phyloP scores from a whole-genome alignment of 2,797 vertebrate genomes.

The Rhinophrynus dorsalis region DNA sequence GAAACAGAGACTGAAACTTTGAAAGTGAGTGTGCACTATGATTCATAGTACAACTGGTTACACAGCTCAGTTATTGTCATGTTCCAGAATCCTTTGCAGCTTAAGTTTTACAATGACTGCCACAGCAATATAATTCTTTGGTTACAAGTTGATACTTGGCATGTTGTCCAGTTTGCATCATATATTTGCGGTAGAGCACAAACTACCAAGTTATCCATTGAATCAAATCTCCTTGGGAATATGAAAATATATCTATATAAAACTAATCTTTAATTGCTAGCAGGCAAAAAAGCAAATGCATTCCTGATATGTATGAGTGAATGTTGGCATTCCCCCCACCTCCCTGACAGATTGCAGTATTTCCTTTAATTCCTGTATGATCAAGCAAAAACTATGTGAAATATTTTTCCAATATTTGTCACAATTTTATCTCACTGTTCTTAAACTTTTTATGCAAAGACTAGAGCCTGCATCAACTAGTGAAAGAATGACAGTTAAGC shows the following conservation, averaged over 20 bases:
- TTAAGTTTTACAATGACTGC: constrained; percentile 14
- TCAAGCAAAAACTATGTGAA: constrained; percentile 17
- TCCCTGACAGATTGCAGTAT: constrained; percentile 7
- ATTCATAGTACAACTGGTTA: too few species aligned
- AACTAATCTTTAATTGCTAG: constrained; percentile 31
- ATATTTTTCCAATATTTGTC: constrained; percentile 18
- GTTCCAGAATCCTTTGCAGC: too few species aligned
- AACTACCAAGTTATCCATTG: constrained; percentile 30
- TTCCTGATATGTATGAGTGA: constrained; percentile 41
- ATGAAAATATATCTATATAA: constrained; percentile 21
- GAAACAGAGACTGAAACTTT: too few species aligned
- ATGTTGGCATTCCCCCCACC: neutral
- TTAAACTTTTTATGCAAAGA: too few species aligned
- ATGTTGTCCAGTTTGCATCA: constrained; percentile 11
- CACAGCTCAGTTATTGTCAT: too few species aligned
- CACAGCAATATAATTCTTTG: constrained; percentile 35
- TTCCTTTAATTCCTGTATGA: constrained; percentile 11
- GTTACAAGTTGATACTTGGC: constrained; percentile 39
- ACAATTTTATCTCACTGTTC: too few species aligned
- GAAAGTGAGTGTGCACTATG: too few species aligned
- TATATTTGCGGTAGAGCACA: constrained; percentile 13
- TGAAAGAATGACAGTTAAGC: too few species aligned
- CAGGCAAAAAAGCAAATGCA: constrained; percentile 23
- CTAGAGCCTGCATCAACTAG: too few species aligned
- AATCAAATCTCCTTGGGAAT: constrained; percentile 27